Percentiles rank a stretch among this genome's conserved stretches.
Evolutionary conservation across 2,888 invertebrate species (phyloP).

Genomic region (Meghimatium bilineatum): DNA sequence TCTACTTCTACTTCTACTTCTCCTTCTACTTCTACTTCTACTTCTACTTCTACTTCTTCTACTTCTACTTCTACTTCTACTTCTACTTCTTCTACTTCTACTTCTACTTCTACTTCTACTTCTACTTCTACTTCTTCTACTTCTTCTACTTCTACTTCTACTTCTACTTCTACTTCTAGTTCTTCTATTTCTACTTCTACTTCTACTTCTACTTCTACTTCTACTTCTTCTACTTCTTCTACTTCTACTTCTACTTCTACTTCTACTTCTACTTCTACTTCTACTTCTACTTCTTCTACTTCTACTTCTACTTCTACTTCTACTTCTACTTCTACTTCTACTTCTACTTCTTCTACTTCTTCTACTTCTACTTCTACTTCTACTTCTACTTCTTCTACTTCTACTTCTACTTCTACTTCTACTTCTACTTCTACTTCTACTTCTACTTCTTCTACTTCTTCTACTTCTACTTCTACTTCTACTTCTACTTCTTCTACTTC

Average conservation of each 20-base stretch:
- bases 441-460: background rate
- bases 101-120: background rate
- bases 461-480: background rate
- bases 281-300: background rate
- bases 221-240: background rate
- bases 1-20: background rate
- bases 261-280: background rate
- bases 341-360: background rate
- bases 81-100: background rate
- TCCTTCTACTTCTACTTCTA: background rate
- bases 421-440: background rate
- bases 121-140: background rate
- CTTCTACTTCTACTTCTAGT: background rate
- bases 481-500: background rate
- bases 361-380: background rate
- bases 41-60: background rate
- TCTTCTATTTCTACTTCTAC: background rate
- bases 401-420: background rate
- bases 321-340: background rate
- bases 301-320: background rate
- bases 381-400: background rate
- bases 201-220: background rate
- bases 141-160: background rate
- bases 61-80: slow-evolving; percentile 1
- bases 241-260: background rate